phyloP scores from a whole-genome alignment of 2,888 invertebrate genomes.

The Blera fallax region DNA sequence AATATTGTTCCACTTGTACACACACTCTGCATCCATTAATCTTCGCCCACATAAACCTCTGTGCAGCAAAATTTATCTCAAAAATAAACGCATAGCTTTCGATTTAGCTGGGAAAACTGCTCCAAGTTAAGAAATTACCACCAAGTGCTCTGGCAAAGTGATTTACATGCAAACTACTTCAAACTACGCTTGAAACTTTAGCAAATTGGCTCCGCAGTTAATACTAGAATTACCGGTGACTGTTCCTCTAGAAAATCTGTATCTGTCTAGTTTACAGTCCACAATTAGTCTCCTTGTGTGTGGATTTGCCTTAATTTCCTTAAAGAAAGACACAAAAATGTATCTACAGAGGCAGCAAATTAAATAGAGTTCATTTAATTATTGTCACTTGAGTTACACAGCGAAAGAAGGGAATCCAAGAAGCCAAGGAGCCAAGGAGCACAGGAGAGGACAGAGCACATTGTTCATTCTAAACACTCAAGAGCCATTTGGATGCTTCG shows the following conservation, averaged over 20 bases:
- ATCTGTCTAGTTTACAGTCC: slow-evolving; percentile 1
- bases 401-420: not conserved
- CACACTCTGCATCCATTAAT: slow-evolving; percentile 19
- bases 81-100: not conserved
- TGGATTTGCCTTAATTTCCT: not conserved
- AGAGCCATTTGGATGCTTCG: slow-evolving; percentile 48
- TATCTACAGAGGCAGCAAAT: not conserved
- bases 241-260: slow-evolving; percentile 10
- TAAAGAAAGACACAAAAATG: not conserved
- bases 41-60: slow-evolving; percentile 33
- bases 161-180: slow-evolving; percentile 18
- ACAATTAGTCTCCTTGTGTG: slow-evolving; percentile 17
- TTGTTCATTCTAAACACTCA: slow-evolving; percentile 37
- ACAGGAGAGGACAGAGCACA: not conserved
- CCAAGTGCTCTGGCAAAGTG: slow-evolving; percentile 22
- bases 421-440: not conserved
- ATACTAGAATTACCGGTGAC: slow-evolving; percentile 17
- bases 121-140: slow-evolving; percentile 12
- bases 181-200: slow-evolving; percentile 7
- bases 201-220: not conserved
- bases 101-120: not conserved
- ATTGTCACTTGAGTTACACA: slow-evolving; percentile 41
- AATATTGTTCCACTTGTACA: slow-evolving; percentile 18
- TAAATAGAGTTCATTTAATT: slow-evolving; percentile 45
- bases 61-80: not conserved